Base-by-base conservation (phyloP, 1,140 invertebrate genomes). In the Pollicipes pollicipes region DNA sequence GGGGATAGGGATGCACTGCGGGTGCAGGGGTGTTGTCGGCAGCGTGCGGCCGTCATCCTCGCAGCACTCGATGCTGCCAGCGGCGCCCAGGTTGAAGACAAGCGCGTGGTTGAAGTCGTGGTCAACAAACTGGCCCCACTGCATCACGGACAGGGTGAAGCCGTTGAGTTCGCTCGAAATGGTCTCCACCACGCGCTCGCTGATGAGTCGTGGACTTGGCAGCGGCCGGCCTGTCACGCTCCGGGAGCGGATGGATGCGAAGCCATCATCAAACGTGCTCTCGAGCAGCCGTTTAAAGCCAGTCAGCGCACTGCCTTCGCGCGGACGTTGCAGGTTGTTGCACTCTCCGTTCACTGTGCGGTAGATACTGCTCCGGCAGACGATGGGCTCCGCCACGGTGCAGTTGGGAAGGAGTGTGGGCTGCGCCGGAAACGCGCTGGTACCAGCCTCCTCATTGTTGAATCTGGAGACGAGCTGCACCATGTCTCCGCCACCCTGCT, bases 311-410 rank as follows among this genome's bases (percentile, higher is more conserved):
- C 91, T 90, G 3, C 91, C 94, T 73, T 89, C 86, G 71, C 85
- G 86, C 0, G 93, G 93, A 76, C 93, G 89, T 17, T 88, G 83
- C 13, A 96, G 78, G 78, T 97, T 97, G 77, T 97, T 97, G 76
- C 94, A 97, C 75, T 92, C 88, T 4, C 93, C 94, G 79, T 95
- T 93, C 70, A 88, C 86, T 13, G 93, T 84, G 1, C 95, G 83
- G 79, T 95, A 97, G 0, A 88, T 89, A 0, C 84, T 84, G 0
- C 85, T 87, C 0, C 90, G 84, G 76, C 45, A 58, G 6, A 68
- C 8, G 45, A 58, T 58, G 6, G 45, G 21, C 45, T 58, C 45
- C 45, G 13, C 45, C 13, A 21, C 24, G 13, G 13, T 21, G 17
- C 45, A 58, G 45, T 21, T 21, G 45, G 45, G 45, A 21, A 58